Evolutionary conservation across 1,140 invertebrate species (phyloP), one percentile per base, ranked within the genome.

Genomic region (Cyclina sinensis): DNA sequence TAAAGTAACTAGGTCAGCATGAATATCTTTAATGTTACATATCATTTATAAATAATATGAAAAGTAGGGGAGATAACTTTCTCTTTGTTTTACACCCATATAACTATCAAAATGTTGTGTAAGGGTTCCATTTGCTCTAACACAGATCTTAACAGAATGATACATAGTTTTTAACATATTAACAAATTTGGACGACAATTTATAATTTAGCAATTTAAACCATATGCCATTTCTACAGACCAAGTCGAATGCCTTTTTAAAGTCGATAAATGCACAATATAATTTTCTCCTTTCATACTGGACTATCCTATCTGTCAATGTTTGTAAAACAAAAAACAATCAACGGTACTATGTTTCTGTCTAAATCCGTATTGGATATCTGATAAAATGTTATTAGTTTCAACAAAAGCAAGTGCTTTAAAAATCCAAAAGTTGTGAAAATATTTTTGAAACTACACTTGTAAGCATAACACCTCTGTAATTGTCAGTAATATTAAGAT

Each of bases 291-390:
- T 18, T 51, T 73, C 1, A 65, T 65, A 12, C 24, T 37, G n/a
- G 12, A 89, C 27, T 46, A 79, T 37, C 43, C 73, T 78, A 24
- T 76, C 1, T 18, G 80, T 57, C 18, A 80, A 46, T 30, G 43
- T n/a, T 18, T 80, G 37, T 39, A 89, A 86, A n/a, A n/a, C n/a
- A n/a, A n/a, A n/a, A n/a, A n/a, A n/a, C n/a, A n/a, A n/a, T n/a
- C n/a, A n/a, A 79, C 54, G 14, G 73, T 85, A 32, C 48, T 73
- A 4, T 24, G 30, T 18, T 51, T 30, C 12, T 54, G 24, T 24
- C 70, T 37, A 80, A 89, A 80, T 24, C 68, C 81, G 43, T 65
- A 78, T 32, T 89, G 87, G 35, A 30, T 35, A 32, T 84, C 57
- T n/a, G n/a, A 24, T 48, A 89, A 48, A 27, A 62, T 46, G 21